Evolutionary conservation across 2,113 vertebrate species (phyloP), one percentile per base, ranked within the genome.

Genomic region (Mus spicilegus): DNA sequence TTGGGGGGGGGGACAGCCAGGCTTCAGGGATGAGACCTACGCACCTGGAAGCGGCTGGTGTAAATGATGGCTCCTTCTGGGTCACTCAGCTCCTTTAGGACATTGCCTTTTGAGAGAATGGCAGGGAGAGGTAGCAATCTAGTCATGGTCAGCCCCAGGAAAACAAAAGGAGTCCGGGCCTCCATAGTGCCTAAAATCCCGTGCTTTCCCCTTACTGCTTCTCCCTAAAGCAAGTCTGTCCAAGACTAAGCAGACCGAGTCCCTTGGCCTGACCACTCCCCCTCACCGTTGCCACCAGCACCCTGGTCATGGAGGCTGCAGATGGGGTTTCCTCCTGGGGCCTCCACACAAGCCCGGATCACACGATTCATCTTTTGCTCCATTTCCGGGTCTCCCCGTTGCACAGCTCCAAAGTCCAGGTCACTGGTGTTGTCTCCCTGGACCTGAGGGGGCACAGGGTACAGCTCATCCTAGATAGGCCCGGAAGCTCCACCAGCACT

Each of bases 291-390:
- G 94, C 99, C 99, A 61, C 99, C 99, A 0, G 99, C 99, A 0
- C 99, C 99, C 98, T 99, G 99, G 95, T 99, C 99, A 11, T 99
- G 99, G 54, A 99, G 99, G 93, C 99, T 99, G 87, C 99, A 99
- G 97, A 99, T 98, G 7, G 99, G 99, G 93, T 99, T 99, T 69
- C 98, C 97, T 0, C 24, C 54, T 0, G 97, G 93, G 30, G 98
- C 98, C 89, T 99, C 99, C 97, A 99, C 96, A 82, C 99, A 99
- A 4, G 99, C 99, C 92, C 99, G 98, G 63, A 99, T 98, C 78
- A 99, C 99, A 0, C 99, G 98, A 95, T 99, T 99, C 99, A 99
- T 99, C 97, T 99, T 99, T 97, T 99, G 99, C 97, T 99, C 99
- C 99, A 99, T 99, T 97, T 99, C 99, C 0, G 99, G 99, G 33